These are phyloP conservation scores for Morpho achilles DNA, from an alignment of 2,888 invertebrate species.

Conservation along the genomic window DNA sequence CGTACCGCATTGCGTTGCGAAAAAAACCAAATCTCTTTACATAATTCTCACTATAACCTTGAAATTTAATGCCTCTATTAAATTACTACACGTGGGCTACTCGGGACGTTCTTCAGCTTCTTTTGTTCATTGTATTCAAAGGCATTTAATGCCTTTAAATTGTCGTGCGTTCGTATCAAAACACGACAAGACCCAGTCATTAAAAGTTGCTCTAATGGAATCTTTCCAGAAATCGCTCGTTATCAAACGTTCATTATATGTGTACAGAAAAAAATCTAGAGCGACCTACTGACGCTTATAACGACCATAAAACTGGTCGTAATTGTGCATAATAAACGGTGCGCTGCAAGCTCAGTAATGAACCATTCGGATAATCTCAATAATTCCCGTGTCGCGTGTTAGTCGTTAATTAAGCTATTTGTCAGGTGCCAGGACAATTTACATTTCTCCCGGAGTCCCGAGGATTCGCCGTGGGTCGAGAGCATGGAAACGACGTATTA, in stretches of 20 bases:
- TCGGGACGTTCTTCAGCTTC: constrained; percentile 45
- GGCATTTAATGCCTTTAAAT: constrained; percentile 36
- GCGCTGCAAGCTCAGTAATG: constrained; percentile 35
- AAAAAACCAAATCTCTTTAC: constrained; percentile 67
- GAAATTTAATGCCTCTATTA: constrained; percentile 69
- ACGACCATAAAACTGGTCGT: constrained; percentile 35
- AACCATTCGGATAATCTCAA: constrained; percentile 59
- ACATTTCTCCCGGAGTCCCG: constrained; percentile 70
- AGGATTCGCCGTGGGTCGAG: constrained; percentile 50
- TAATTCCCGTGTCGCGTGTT: constrained; percentile 65
- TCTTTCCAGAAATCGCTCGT: constrained; percentile 31
- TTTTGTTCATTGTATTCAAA: constrained; percentile 59
- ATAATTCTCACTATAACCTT: constrained; percentile 66
- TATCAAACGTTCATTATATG: constrained; percentile 30
- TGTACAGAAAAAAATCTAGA: constrained; percentile 36
- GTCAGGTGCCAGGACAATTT: constrained; percentile 70
- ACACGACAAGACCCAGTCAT: constrained; percentile 17
- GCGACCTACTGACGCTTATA: constrained; percentile 38
- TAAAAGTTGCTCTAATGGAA: constrained; percentile 22
- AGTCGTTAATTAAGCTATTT: constrained; percentile 78
- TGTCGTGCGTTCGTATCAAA: constrained; percentile 30
- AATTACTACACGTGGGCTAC: constrained; percentile 64
- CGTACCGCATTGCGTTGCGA: constrained; percentile 65
- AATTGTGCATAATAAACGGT: constrained; percentile 37
- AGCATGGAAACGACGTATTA: constrained; percentile 74